These are phyloP conservation scores for Maccullochella peelii DNA, from an alignment of 2,113 vertebrate genomes.

Conservation along the genomic window DNA sequence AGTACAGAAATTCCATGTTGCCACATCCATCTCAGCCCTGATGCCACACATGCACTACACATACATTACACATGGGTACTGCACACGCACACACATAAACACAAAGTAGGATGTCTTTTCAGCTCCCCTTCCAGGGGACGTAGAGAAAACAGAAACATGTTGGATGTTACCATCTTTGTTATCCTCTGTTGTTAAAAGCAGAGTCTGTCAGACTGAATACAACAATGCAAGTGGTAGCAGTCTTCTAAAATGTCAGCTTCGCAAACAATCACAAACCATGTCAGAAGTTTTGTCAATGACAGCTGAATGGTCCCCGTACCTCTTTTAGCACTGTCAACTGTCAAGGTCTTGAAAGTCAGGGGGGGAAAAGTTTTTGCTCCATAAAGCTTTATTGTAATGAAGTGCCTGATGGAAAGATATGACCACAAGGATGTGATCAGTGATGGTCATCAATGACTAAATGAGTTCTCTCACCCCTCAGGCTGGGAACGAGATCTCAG, in stretches of 20 bases:
- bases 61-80: constrained; percentile 41
- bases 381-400: constrained; percentile 82
- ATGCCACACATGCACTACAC: constrained; percentile 23
- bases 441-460: constrained; percentile 81
- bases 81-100: constrained; percentile 19
- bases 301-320: constrained; percentile 31
- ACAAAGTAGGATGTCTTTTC: constrained; percentile 33
- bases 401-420: constrained; percentile 75
- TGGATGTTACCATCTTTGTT: constrained; percentile 49
- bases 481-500: constrained; percentile 68
- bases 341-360: constrained; percentile 74
- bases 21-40: constrained; percentile 45
- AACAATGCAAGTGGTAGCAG: constrained; percentile 35
- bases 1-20: constrained; percentile 40
- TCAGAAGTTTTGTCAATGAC: constrained; percentile 59
- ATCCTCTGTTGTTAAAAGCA: constrained; percentile 59
- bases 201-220: constrained; percentile 50
- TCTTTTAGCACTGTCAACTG: constrained; percentile 52
- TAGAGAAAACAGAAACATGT: constrained; percentile 28
- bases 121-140: constrained; percentile 50
- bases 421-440: constrained; percentile 78
- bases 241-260: constrained; percentile 52
- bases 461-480: constrained; percentile 75
- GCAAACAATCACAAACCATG: constrained; percentile 52
- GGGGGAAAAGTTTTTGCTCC: constrained; percentile 54